Conservation (phyloP, 2,797 vertebrate species). For the Microcaecilia unicolor region DNA sequence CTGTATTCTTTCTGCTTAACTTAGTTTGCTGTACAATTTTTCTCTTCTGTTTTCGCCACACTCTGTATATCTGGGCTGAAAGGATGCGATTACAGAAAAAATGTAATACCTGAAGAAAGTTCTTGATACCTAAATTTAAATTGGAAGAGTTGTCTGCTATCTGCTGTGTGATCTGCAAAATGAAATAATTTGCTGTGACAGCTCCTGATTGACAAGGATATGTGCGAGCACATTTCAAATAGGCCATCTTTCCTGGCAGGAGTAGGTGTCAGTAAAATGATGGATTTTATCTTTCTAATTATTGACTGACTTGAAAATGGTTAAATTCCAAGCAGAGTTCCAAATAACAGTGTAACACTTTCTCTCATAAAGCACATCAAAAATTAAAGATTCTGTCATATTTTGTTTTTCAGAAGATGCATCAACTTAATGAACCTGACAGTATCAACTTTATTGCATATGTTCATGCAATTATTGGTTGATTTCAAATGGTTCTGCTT, state of each 20-base stretch:
- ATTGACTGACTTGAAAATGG: constrained; percentile 47
- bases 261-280: constrained; percentile 41
- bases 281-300: constrained; percentile 54
- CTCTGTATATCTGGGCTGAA: no score
- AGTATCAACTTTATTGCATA: constrained; percentile 14
- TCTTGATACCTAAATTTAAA: constrained; percentile 30
- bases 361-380: constrained; percentile 26
- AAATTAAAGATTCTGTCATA: constrained; percentile 49
- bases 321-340: constrained; percentile 37
- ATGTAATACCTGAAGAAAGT: constrained; percentile 8
- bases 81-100: constrained; percentile 1
- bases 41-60: no score
- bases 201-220: constrained; percentile 52
- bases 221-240: constrained; percentile 42
- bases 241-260: constrained; percentile 32
- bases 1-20: no score
- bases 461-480: constrained; percentile 17
- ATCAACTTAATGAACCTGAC: constrained; percentile 33
- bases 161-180: constrained; percentile 35
- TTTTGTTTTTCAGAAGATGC: constrained; percentile 46
- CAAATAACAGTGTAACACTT: constrained; percentile 47
- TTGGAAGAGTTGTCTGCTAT: constrained; percentile 37
- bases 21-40: no score
- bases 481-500: constrained; percentile 10
- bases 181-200: constrained; percentile 56